These are phyloP conservation scores for Brachionus plicatilis DNA, from an alignment of 1,140 invertebrate genomes.

Conservation along the genomic window DNA sequence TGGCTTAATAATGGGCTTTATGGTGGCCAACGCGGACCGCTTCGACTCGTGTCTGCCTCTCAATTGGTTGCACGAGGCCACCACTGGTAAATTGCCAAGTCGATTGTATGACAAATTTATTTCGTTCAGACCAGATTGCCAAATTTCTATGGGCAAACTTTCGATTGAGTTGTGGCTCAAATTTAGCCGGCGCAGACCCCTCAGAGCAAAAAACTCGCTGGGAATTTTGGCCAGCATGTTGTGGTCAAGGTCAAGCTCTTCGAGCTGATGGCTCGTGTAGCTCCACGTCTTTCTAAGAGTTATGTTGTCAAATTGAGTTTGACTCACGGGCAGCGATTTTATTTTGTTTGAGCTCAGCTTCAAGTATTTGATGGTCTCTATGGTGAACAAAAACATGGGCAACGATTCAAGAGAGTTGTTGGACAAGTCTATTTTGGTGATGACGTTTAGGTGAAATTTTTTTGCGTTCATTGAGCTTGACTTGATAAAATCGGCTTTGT, in stretches of 20 bases:
- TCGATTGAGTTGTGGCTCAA: slow-evolving; percentile 78
- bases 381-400: slow-evolving; percentile 73
- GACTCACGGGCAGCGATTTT: slow-evolving; percentile 62
- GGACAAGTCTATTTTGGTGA: slow-evolving; percentile 88
- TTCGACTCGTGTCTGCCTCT: background rate
- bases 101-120: slow-evolving; percentile 85
- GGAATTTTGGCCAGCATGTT: background rate
- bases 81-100: slow-evolving; percentile 70
- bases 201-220: background rate
- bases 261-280: background rate
- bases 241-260: slow-evolving; percentile 20
- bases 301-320: slow-evolving; percentile 4
- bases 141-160: slow-evolving; percentile 73
- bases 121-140: slow-evolving; percentile 80
- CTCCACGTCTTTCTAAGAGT: background rate
- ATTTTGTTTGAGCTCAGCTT: slow-evolving; percentile 83
- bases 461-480: background rate
- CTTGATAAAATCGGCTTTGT: background rate
- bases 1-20: slow-evolving; percentile 62
- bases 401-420: slow-evolving; percentile 75
- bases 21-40: slow-evolving; percentile 53
- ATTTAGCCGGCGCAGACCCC: background rate
- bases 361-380: slow-evolving; percentile 70
- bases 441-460: slow-evolving; percentile 71
- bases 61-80: slow-evolving; percentile 46